Evolutionary conservation across 2,797 vertebrate genomes (phyloP).

Genomic region (Cephalopachus bancanus): DNA sequence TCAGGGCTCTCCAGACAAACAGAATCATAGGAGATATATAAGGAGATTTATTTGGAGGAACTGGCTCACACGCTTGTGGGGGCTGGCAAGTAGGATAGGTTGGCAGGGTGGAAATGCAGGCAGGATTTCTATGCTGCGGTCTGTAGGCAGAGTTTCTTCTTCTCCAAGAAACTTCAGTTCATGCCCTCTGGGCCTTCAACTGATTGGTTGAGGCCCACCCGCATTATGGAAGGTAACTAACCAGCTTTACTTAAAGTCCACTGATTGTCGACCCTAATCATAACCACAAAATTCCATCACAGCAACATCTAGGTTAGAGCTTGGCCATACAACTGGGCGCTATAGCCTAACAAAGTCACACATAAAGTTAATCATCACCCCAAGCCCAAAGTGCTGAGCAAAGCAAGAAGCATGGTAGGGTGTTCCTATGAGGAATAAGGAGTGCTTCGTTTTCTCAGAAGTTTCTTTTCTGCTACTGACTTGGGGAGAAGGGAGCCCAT

Average conservation of each 20-base stretch:
- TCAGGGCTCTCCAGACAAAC: background rate
- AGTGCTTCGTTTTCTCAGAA: background rate
- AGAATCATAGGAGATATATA: background rate
- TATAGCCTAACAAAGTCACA: background rate
- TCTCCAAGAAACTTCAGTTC: background rate
- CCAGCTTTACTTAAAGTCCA: background rate
- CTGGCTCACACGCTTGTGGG: background rate
- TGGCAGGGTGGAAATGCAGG: background rate
- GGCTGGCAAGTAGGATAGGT: background rate
- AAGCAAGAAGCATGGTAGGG: background rate
- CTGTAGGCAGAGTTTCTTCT: background rate
- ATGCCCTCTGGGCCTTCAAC: background rate
- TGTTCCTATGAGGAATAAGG: background rate
- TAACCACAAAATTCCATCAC: background rate
- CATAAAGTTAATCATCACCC: background rate
- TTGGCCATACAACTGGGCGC: background rate
- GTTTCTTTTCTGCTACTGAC: background rate
- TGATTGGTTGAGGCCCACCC: background rate
- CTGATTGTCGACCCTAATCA: background rate
- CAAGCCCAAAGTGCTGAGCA: background rate
- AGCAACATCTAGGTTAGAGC: background rate
- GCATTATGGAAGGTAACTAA: background rate
- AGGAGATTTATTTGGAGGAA: background rate
- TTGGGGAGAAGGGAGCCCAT: background rate
- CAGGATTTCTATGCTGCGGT: background rate